phyloP scores from a whole-genome alignment of 2,888 invertebrate genomes.

The Eudasyphora cyanicolor region DNA sequence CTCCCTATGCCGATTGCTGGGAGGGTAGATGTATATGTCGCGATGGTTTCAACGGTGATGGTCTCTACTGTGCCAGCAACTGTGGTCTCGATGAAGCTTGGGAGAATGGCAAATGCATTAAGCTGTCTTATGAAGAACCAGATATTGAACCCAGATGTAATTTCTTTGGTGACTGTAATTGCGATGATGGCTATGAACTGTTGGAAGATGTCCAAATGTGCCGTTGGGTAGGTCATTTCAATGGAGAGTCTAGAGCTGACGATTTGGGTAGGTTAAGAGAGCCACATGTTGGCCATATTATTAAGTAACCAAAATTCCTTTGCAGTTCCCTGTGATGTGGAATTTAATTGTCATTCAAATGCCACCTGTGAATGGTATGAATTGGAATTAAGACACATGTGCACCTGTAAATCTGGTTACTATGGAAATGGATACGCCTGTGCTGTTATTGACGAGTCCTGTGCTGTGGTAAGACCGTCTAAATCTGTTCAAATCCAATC shows the following conservation, averaged over 20 bases:
- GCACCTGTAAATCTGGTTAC: conserved; percentile 91
- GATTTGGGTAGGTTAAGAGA: conserved; percentile 68
- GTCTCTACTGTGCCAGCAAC: conserved; percentile 79
- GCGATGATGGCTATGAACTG: conserved; percentile 81
- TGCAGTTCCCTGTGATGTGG: conserved; percentile 86
- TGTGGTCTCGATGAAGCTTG: conserved; percentile 76
- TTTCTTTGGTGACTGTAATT: conserved; percentile 79
- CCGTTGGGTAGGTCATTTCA: conserved; percentile 67
- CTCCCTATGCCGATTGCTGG: conserved; percentile 88
- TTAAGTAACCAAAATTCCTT: conserved; percentile 4
- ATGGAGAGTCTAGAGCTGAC: conserved; percentile 68
- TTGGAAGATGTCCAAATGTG: conserved; percentile 75
- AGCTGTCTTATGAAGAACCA: conserved; percentile 72
- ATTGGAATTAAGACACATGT: conserved; percentile 82
- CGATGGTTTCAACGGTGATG: conserved; percentile 87
- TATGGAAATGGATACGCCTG: conserved; percentile 92
- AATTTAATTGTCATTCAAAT: conserved; percentile 90
- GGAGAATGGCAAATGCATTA: conserved; percentile 75
- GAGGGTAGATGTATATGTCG: conserved; percentile 87
- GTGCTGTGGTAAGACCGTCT: conserved; percentile 79
- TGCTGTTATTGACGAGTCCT: conserved; percentile 82
- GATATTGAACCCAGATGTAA: conserved; percentile 76
- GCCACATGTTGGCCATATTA: not conserved
- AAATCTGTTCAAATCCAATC: conserved; percentile 15
- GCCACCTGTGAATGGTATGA: conserved; percentile 87